phyloP scores from a whole-genome alignment of 1,140 invertebrate genomes.

The Drosophila funebris region DNA sequence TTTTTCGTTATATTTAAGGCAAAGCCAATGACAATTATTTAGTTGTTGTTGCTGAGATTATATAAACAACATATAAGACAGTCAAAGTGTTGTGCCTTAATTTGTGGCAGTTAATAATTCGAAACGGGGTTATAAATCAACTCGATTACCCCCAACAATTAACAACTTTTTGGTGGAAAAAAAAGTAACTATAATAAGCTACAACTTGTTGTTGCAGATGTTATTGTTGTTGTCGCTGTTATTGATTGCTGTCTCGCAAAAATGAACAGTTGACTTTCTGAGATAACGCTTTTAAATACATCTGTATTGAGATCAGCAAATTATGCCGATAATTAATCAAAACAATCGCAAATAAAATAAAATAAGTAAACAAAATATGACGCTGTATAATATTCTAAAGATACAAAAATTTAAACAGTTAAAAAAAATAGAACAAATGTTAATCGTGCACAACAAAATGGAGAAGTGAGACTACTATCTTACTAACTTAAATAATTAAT shows the following conservation, averaged over 20 bases:
- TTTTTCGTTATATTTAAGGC: constrained; percentile 38
- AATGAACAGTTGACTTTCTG: not conserved
- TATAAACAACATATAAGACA: not conserved
- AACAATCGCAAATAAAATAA: not conserved
- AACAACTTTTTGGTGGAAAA: not conserved
- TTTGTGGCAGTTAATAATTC: constrained; percentile 7
- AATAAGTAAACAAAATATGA: too few species aligned
- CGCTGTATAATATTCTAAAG: too few species aligned
- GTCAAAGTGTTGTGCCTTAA: constrained; percentile 9
- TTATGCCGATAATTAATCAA: constrained; percentile 5
- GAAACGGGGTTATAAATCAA: constrained; percentile 17
- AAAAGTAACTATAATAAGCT: not conserved
- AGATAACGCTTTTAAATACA: not conserved
- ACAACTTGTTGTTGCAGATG: not conserved
- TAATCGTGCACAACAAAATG: too few species aligned
- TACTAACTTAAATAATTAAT: too few species aligned
- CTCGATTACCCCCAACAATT: not conserved
- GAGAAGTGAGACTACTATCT: too few species aligned
- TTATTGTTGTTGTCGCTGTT: constrained; percentile 3
- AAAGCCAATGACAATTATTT: constrained; percentile 54
- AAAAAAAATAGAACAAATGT: too few species aligned
- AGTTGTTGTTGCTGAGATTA: constrained; percentile 15
- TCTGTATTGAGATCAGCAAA: not conserved
- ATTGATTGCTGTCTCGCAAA: not conserved
- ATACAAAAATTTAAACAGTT: too few species aligned